phyloP scores from a whole-genome alignment of 2,113 vertebrate species.

The Bufo gargarizans region DNA sequence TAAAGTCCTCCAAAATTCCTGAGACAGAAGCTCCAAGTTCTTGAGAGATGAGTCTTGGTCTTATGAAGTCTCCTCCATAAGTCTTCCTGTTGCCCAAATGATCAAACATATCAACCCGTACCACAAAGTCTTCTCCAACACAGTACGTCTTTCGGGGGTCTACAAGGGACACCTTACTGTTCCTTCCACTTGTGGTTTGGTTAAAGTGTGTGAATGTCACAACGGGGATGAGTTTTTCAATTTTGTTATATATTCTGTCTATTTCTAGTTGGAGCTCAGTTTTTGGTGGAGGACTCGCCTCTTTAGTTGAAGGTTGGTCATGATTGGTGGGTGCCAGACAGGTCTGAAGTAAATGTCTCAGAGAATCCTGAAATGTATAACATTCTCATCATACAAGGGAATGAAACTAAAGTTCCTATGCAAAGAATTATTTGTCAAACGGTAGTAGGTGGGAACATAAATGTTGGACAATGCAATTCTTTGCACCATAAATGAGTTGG shows the following conservation, averaged over 20 bases:
- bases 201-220: background rate
- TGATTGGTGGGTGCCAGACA: background rate
- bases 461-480: too few species aligned
- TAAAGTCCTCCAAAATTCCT: too few species aligned
- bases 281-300: background rate
- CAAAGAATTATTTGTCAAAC: background rate
- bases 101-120: too few species aligned
- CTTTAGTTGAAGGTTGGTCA: background rate
- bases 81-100: too few species aligned
- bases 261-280: constrained; percentile 30
- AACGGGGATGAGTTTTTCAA: constrained; percentile 19
- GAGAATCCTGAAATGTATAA: background rate
- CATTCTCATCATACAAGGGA: background rate
- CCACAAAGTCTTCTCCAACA: too few species aligned
- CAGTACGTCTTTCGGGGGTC: background rate
- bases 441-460: background rate
- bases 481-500: background rate
- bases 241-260: constrained; percentile 19
- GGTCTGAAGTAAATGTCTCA: background rate
- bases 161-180: background rate
- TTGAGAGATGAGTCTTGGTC: too few species aligned
- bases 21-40: too few species aligned
- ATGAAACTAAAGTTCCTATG: background rate
- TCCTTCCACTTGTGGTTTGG: background rate
- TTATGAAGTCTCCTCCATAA: too few species aligned